Evolutionary conservation across 2,113 vertebrate species (phyloP), one percentile per base, ranked within the genome.

Genomic region (Tretioscincus oriximinensis): DNA sequence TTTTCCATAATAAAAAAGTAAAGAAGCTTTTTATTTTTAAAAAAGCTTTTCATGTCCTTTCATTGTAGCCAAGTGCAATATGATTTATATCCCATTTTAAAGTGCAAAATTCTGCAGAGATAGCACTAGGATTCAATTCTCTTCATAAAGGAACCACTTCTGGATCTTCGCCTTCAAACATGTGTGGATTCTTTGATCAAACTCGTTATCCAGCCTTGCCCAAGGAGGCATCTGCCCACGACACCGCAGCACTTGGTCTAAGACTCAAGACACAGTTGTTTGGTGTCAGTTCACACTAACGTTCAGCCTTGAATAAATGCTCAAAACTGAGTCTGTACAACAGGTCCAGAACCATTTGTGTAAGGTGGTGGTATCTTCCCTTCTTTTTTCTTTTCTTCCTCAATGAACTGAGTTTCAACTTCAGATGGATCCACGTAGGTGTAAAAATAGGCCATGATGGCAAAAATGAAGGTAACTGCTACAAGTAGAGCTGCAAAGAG

Each of bases 371-470:
- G 51, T 9, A 2, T 18, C 2, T 85, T 45, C n/a, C 88, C 76
- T 77, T 92, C 81, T 5, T 58, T 35, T 26, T 94, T 88, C 70
- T 88, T 80, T 3, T 95, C 93, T 4, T 95, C 91, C 11, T 76
- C 90, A 45, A 83, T 90, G 29, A 98, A 94, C 77, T 96, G 90
- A 5, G 96, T 97, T 88, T 99, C 98, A 16, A 97, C 89, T 87
- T 96, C 96, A 9, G 86, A 82, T 24, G 98, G 98, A 86, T 98
- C 95, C 26, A 95, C 68, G 79, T 99, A 99, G 8, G 96, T 98
- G 74, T 99, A 99, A 94, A 96, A 98, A 76, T 93, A 90, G 6
- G 97, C 97, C 97, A 99, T 99, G 73, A 96, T 9, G 81, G 97
- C 96, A 91, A 99, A 99, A 86, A 99, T 93, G 1, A 98, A 0